Base-by-base conservation (phyloP, 92 coral and sea anemone genomes). In the Scolanthus callimorphus region DNA sequence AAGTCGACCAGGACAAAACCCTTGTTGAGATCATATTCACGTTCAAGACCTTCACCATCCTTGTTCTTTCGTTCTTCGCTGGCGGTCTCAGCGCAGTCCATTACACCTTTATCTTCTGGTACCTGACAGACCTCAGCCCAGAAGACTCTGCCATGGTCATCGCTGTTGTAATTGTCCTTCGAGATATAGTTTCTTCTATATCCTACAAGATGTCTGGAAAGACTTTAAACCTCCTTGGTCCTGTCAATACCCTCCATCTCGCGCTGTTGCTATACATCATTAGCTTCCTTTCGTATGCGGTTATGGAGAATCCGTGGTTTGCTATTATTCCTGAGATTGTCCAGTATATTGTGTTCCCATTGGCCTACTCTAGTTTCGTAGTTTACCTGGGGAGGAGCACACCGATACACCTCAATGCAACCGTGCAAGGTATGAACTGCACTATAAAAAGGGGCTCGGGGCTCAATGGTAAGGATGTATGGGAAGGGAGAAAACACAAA, bases 391-490 rank as follows among this genome's bases (percentile, higher is more conserved):
- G 74, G 0, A 17, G 38, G 21, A 67, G 55, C 28, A 67, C 74
- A 17, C 74, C 74, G 17, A 20, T 43, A 13, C 74, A 67, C 29
- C 64, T 67, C 31, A 67, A 54, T 15, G 74, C 74, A 11, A 67
- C 74, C 20, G 63, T 67, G 11, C 74, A 67, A 67, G 74, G 74
- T 67, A 67, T 13, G n/a, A n/a, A n/a, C n/a, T n/a, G n/a, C n/a
- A n/a, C n/a, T n/a, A n/a, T n/a, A n/a, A n/a, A n/a, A n/a, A n/a
- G n/a, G n/a, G n/a, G n/a, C n/a, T n/a, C n/a, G n/a, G n/a, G n/a
- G n/a, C n/a, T n/a, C n/a, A n/a, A n/a, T n/a, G n/a, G n/a, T n/a
- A n/a, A n/a, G n/a, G n/a, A n/a, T n/a, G n/a, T n/a, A n/a, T n/a
- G n/a, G n/a, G n/a, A n/a, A n/a, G n/a, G n/a, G n/a, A n/a, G n/a